Conservation (phyloP, 2,113 vertebrate genomes). For the Myotis lucifugus region DNA sequence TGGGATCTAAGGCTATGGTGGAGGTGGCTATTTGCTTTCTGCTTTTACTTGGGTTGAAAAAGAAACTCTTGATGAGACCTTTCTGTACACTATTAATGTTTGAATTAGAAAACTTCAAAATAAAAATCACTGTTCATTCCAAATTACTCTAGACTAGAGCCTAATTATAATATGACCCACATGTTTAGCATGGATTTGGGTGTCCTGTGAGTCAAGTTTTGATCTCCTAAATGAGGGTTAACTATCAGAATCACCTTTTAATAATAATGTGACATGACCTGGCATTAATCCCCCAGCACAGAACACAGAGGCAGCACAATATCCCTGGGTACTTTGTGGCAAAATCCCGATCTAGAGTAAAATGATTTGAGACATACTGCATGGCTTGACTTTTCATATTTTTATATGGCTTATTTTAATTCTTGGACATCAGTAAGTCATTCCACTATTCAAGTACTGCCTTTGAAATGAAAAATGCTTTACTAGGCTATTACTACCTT, state of each 20-base stretch:
- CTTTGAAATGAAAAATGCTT: slow-evolving; percentile 59
- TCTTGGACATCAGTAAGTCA: slow-evolving; percentile 46
- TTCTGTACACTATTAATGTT: not conserved
- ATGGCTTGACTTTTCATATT: slow-evolving; percentile 52
- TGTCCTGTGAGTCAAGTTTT: slow-evolving; percentile 16
- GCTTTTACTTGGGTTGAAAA: slow-evolving; percentile 46
- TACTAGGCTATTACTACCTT: slow-evolving; percentile 45
- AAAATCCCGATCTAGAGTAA: slow-evolving; percentile 16
- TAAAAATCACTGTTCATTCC: slow-evolving; percentile 32
- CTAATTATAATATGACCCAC: slow-evolving; percentile 56
- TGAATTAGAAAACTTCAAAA: slow-evolving; percentile 42
- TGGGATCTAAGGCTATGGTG: not conserved
- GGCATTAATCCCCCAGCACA: not conserved
- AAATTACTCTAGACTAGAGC: slow-evolving; percentile 20
- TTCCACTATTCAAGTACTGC: slow-evolving; percentile 26
- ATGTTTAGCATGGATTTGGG: not conserved
- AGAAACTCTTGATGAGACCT: slow-evolving; percentile 9
- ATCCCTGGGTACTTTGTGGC: not conserved
- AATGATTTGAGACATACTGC: not conserved
- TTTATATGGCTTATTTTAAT: slow-evolving; percentile 56
- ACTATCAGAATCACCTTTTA: slow-evolving; percentile 39
- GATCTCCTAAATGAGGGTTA: slow-evolving; percentile 46
- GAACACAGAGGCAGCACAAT: not conserved
- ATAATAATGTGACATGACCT: slow-evolving; percentile 37
- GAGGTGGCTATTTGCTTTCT: not conserved